Evolutionary conservation across 2,888 invertebrate species (phyloP).

Genomic region (Leucophenga montana): DNA sequence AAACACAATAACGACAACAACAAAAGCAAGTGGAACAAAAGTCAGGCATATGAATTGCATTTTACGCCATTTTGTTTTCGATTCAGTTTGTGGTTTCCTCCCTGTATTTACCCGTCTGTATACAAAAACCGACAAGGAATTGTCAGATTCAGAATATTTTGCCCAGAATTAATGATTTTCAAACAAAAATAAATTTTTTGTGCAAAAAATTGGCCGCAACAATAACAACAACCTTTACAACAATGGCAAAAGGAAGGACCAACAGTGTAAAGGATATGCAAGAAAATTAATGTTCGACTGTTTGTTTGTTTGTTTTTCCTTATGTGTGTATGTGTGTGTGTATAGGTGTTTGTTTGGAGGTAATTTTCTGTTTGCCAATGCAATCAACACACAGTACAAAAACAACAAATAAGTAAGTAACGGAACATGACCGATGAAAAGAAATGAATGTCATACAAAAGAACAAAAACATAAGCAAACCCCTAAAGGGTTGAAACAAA

Average conservation of each 20-base stretch:
- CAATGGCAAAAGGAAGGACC: neutral
- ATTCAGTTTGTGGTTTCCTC: too few relatives aligned
- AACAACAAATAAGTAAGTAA: conserved; percentile 9
- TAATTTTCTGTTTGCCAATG: conserved; percentile 17
- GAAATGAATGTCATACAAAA: neutral
- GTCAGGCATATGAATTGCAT: conserved; percentile 9
- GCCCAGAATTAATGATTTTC: conserved; percentile 16
- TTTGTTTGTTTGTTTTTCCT: too few relatives aligned
- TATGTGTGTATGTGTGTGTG: too few relatives aligned
- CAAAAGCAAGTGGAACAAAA: neutral
- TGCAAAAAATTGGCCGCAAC: conserved; percentile 3
- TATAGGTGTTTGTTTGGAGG: neutral
- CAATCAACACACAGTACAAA: conserved; percentile 1
- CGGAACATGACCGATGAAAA: neutral
- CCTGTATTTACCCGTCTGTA: too few relatives aligned
- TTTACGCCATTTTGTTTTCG: neutral
- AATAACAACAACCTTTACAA: too few relatives aligned
- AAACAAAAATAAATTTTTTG: conserved; percentile 5
- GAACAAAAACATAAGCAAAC: neutral
- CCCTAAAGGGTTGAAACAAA: neutral
- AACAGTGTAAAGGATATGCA: neutral
- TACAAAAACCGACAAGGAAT: neutral
- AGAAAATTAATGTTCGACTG: neutral
- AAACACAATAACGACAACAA: conserved; percentile 6
- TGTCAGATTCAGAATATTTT: conserved; percentile 20